Conservation (phyloP, 2,797 vertebrate species). For the Balearica regulorum region DNA sequence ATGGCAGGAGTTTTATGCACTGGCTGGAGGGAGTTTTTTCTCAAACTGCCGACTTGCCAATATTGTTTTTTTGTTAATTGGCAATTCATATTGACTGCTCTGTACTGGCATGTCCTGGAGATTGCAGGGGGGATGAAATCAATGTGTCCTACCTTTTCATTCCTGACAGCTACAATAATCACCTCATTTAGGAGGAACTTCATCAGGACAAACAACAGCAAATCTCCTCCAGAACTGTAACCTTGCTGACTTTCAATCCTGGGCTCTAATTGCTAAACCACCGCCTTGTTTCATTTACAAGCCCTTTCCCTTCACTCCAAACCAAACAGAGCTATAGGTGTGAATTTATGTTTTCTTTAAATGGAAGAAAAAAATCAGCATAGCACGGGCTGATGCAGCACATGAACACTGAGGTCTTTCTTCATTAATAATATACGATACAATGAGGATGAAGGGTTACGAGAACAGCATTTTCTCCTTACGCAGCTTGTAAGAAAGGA, state of each 20-base stretch:
- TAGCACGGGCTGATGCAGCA: background rate
- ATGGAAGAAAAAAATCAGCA: background rate
- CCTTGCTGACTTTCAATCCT: background rate
- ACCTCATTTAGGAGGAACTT: conserved; percentile 39
- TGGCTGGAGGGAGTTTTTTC: conserved; percentile 19
- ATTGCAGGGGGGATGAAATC: conserved; percentile 24
- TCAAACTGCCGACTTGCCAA: conserved; percentile 1
- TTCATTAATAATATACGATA: background rate
- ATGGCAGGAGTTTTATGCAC: background rate
- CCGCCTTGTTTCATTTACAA: background rate
- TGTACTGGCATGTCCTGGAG: background rate
- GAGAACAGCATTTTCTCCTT: background rate
- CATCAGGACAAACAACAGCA: conserved; percentile 25
- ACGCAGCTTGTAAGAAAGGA: background rate
- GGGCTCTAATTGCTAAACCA: background rate
- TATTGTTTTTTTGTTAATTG: conserved; percentile 49
- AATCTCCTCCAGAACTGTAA: background rate
- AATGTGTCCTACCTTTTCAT: conserved; percentile 39
- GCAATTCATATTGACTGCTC: conserved; percentile 28
- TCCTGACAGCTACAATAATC: conserved; percentile 55
- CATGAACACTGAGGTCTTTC: background rate
- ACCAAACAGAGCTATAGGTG: background rate
- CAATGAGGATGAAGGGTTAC: background rate
- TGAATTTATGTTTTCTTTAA: background rate
- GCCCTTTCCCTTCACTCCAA: background rate